phyloP scores from a whole-genome alignment of 2,113 vertebrate species.

The Syrrhaptes paradoxus region DNA sequence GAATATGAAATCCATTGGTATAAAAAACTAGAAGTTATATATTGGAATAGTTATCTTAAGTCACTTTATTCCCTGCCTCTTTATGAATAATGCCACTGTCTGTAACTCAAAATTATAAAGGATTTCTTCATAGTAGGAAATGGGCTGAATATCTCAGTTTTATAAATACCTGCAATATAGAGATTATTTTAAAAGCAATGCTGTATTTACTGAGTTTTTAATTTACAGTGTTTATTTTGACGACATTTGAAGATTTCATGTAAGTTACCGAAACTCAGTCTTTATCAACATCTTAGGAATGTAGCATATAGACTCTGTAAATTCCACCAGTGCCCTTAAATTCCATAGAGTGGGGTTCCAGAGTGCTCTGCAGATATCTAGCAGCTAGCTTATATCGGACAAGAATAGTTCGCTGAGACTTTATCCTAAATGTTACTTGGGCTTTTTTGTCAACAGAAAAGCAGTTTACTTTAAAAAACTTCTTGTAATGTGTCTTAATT shows the following conservation, averaged over 20 bases:
- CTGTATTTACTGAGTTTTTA: neutral
- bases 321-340: slow-evolving; percentile 23
- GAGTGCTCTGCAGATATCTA: neutral
- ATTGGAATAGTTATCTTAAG: neutral
- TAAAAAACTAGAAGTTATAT: neutral
- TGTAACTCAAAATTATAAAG: neutral
- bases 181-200: neutral
- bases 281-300: slow-evolving; percentile 18
- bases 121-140: neutral
- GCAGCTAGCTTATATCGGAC: neutral
- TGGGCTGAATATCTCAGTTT: neutral
- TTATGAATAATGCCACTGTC: neutral
- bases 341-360: neutral
- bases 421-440: neutral
- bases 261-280: neutral
- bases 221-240: neutral
- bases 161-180: neutral
- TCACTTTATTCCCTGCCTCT: neutral
- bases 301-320: neutral
- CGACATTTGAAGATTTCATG: neutral
- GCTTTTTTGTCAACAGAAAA: neutral
- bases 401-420: neutral
- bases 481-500: neutral
- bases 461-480: neutral
- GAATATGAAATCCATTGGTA: neutral